Conservation (phyloP, 1,140 invertebrate species). For the Aphelinus certus region DNA sequence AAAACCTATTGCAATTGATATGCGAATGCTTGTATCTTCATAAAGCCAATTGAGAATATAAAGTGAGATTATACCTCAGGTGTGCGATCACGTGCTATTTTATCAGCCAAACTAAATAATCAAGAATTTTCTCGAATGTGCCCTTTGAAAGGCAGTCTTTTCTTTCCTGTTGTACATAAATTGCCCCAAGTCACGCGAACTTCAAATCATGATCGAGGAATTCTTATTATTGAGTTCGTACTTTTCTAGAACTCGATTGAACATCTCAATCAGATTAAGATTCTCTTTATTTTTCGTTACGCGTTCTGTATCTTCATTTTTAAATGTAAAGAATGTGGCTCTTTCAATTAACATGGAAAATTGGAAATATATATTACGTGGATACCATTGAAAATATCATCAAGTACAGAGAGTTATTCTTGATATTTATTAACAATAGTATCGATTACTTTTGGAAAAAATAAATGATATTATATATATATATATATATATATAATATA, state of each 20-base stretch:
- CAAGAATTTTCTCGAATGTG: neutral
- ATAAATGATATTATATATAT: too few relatives aligned
- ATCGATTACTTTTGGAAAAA: too few relatives aligned
- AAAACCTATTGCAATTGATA: constrained; percentile 3
- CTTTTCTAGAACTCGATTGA: constrained; percentile 4
- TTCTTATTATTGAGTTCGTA: constrained; percentile 14
- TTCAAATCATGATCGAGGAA: constrained; percentile 9
- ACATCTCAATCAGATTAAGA: neutral
- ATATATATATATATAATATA: too few relatives aligned
- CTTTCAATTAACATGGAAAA: too few relatives aligned
- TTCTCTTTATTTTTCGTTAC: neutral
- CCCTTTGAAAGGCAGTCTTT: neutral
- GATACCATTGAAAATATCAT: too few relatives aligned
- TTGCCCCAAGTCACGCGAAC: constrained; percentile 5
- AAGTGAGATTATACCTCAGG: neutral
- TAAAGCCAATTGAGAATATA: neutral
- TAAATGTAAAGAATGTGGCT: too few relatives aligned
- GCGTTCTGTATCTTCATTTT: neutral
- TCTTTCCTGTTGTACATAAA: neutral
- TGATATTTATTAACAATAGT: too few relatives aligned
- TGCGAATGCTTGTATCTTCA: neutral
- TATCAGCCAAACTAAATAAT: neutral
- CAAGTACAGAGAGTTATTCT: too few relatives aligned
- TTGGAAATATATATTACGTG: too few relatives aligned
- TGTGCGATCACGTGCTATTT: too few relatives aligned